Percentiles rank a stretch among this genome's conserved stretches.
phyloP scores from a whole-genome alignment of 2,797 vertebrate species.

The Cyclopterus lumpus region DNA sequence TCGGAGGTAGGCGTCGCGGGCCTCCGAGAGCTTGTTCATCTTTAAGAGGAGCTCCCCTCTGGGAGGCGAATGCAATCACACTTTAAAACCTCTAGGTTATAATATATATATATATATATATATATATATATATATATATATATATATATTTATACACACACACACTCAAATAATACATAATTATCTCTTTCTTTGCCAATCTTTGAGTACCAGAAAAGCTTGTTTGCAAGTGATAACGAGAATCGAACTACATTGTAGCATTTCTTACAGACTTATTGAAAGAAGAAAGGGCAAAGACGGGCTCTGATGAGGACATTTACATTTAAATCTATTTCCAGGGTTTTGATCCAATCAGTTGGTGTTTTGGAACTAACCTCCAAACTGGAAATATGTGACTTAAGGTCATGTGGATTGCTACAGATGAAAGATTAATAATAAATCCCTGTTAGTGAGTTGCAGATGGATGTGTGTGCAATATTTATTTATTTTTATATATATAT shows the following conservation, averaged over 20 bases:
- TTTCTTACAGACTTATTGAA: neutral
- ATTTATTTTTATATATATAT: too few species aligned
- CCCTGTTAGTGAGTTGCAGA: neutral
- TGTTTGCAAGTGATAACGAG: neutral
- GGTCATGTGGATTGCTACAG: neutral
- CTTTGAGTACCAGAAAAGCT: too few species aligned
- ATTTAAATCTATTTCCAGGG: neutral
- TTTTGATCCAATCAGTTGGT: neutral
- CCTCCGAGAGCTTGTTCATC: slow-evolving; percentile 97
- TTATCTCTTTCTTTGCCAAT: too few species aligned
- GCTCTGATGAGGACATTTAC: neutral
- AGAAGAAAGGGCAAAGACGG: neutral
- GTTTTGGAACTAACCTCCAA: neutral
- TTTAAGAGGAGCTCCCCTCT: slow-evolving; percentile 97
- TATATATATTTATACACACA: too few species aligned
- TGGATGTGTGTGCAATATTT: too few species aligned
- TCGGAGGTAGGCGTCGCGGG: slow-evolving; percentile 93
- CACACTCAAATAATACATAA: too few species aligned
- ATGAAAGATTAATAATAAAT: neutral
- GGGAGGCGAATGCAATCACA: too few species aligned
- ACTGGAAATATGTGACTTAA: neutral
- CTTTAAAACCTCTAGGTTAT: too few species aligned
- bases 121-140: too few species aligned
- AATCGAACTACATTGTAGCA: neutral
- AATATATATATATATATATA: too few species aligned